Evolutionary conservation across 2,888 invertebrate genomes (phyloP), one percentile per base, ranked within the genome.

Genomic region (Chrysina gloriosa): DNA sequence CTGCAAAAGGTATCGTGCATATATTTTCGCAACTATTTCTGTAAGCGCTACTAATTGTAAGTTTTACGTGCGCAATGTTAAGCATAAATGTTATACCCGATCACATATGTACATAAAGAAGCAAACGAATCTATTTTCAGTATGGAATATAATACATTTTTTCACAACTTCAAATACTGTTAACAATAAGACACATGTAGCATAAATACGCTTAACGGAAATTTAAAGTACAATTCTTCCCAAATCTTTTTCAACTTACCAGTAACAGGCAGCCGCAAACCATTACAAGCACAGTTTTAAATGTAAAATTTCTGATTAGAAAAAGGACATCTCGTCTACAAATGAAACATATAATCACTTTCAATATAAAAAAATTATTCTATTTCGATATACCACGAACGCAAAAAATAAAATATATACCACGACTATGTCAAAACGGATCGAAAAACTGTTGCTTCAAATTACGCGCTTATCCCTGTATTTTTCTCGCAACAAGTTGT

Each of bases 391-490:
- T 23, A 14, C 48, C 27, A 21, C 65, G 50, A 42, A 16, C 52
- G 14, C 14, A n/a, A 61, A 29, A 29, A 19, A 29, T 19, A 29
- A 42, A 16, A 16, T 16, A 45, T 16, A 5, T 45, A 45, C 45
- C 45, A 31, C 29, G 16, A 45, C 1, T 29, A 23, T 42, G 34
- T 39, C 23, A 11, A 16, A 25, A 50, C 50, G 27, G 25, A 50
- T 27, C 52, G 34, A 23, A 31, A 52, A 65, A 61, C 71, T 72
- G 71, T 71, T 72, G 71, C 71, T 69, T 36, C 47, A 52, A 70
- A 68, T 70, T 66, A 70, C 71, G 69, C 72, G 48, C 34, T 48
- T 11, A 16, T 25, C 48, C 25, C 11, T 47, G 7, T 34, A 23
- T 58, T 36, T 66, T 68, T 36, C 56, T 67, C 67, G 69, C 69